A percentile compares a stretch with the other conserved stretches of the same genome.
Evolutionary conservation across 23 tunicate genomes (phyloP).

Genomic region (Diplosoma virens): DNA sequence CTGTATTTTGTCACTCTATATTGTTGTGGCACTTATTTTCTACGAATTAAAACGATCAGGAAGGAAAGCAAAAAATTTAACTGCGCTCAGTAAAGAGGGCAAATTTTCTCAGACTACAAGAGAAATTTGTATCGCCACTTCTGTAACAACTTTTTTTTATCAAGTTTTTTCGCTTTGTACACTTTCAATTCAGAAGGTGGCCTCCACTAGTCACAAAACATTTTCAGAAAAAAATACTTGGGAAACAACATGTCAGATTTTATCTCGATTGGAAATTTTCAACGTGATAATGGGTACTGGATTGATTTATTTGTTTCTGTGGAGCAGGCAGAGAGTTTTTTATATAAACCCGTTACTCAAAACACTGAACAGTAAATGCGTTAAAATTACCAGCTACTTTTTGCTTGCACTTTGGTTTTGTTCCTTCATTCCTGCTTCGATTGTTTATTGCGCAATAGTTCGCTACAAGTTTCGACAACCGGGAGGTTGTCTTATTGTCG

Average conservation of each 20-base stretch:
- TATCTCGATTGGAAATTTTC: background rate
- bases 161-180: background rate
- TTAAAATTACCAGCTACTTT: slow-evolving; percentile 30
- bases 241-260: background rate
- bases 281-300: background rate
- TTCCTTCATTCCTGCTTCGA: slow-evolving; percentile 19
- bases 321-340: slow-evolving; percentile 62
- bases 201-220: background rate
- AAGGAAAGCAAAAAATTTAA: background rate
- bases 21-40: background rate
- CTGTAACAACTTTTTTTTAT: background rate
- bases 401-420: slow-evolving; percentile 35
- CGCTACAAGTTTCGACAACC: slow-evolving; percentile 17
- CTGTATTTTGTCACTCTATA: background rate
- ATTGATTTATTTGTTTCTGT: slow-evolving; percentile 36
- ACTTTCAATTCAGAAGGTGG: background rate
- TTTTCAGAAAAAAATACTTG: background rate
- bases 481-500: slow-evolving; percentile 23
- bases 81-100: background rate
- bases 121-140: background rate
- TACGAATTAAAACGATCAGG: background rate
- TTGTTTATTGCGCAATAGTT: slow-evolving; percentile 3
- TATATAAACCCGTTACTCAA: slow-evolving; percentile 44
- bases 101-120: background rate
- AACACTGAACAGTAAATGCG: slow-evolving; percentile 28